Evolutionary conservation across 2,888 invertebrate species (phyloP), one percentile per base, ranked within the genome.

Genomic region (Druceiella hillmani): DNA sequence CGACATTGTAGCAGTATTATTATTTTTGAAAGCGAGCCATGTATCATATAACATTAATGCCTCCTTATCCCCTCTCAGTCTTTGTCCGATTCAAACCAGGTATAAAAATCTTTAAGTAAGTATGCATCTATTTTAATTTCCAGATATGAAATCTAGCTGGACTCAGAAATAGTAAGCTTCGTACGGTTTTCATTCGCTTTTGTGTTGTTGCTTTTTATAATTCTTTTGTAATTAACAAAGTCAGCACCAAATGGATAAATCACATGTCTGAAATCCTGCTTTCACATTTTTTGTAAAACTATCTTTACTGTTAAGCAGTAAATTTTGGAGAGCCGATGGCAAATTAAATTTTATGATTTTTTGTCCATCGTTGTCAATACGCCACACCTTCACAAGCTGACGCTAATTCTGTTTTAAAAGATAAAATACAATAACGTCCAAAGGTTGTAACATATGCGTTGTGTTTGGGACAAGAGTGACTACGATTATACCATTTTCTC

Each of bases 331-430:
- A n/a, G n/a, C n/a, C n/a, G n/a, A n/a, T n/a, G n/a, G n/a, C n/a
- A n/a, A n/a, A n/a, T n/a, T n/a, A n/a, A n/a, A n/a, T n/a, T n/a
- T n/a, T n/a, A n/a, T n/a, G n/a, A n/a, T n/a, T n/a, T n/a, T n/a
- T n/a, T n/a, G n/a, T 34, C 48, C 48, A 46, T 46, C 44, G 38
- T 48, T 39, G 36, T 48, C 46, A 33, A 46, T 46, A 11, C 44
- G 43, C 46, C 46, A 46, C 35, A 44, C 43, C 17, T 41, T 41
- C 1, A 45, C 43, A 5, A 38, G 11, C 26, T 43, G 33, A 32
- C 39, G 43, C 44, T 41, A 44, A 35, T 40, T 40, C 33, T 43
- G 42, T 31, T 44, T 41, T 29, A 32, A 27, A 9, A 29, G 33
- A 12, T 33, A 38, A 17, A 38, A 38, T 4, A 35, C 35, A 3